These are phyloP conservation scores for Clepsis dumicolana DNA, from an alignment of 2,888 invertebrate species.

Conservation along the genomic window DNA sequence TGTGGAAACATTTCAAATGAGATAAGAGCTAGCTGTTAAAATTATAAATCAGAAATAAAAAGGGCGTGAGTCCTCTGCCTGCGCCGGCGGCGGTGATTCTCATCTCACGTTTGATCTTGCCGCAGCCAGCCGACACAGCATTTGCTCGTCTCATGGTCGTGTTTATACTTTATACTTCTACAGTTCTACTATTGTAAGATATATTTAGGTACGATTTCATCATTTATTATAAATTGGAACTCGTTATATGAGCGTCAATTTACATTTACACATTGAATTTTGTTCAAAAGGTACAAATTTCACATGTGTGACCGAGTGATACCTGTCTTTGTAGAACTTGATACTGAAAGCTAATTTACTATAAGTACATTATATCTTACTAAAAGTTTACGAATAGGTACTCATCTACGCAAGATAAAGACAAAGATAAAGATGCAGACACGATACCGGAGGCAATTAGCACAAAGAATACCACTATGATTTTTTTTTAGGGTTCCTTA, in stretches of 20 bases:
- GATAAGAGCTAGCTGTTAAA: slow-evolving; percentile 71
- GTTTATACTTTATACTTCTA: slow-evolving; percentile 62
- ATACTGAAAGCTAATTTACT: too few species aligned
- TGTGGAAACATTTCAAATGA: slow-evolving; percentile 50
- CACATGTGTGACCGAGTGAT: background rate
- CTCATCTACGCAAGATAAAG: too few species aligned
- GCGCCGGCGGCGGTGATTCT: slow-evolving; percentile 69
- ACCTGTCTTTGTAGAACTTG: too few species aligned
- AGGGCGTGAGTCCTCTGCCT: slow-evolving; percentile 64
- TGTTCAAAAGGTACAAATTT: background rate
- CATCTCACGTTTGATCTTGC: slow-evolving; percentile 78
- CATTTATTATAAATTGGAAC: too few species aligned
- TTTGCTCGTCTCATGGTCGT: slow-evolving; percentile 62
- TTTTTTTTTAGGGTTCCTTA: too few species aligned
- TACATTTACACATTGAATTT: background rate
- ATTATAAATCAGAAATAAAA: slow-evolving; percentile 68
- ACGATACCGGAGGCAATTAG: too few species aligned
- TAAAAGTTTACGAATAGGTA: too few species aligned
- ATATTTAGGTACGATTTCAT: too few species aligned
- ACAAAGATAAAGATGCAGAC: too few species aligned
- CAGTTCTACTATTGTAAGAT: slow-evolving; percentile 27
- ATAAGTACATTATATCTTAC: too few species aligned
- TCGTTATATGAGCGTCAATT: background rate
- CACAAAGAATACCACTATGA: too few species aligned
- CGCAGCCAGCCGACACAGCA: slow-evolving; percentile 59